Percentiles rank a stretch among this genome's conserved stretches.
These are phyloP conservation scores for Lasioglossum malachurum DNA, from an alignment of 2,888 invertebrate genomes.

Conservation along the genomic window DNA sequence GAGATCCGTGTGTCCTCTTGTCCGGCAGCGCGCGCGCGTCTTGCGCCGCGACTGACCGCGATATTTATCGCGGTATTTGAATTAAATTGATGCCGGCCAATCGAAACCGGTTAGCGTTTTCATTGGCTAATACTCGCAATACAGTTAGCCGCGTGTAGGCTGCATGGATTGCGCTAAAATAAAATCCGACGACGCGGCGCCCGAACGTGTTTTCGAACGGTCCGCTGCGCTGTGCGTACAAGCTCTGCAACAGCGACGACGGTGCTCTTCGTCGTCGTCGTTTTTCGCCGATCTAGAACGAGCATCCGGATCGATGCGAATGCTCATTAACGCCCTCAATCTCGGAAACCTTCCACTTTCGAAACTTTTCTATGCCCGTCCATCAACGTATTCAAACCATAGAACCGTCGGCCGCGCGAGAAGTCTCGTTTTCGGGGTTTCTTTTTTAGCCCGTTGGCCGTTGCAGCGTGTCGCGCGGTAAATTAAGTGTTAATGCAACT, in stretches of 20 bases:
- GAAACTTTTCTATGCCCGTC: conserved; percentile 22
- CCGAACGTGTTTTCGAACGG: neutral
- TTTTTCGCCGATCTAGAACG: neutral
- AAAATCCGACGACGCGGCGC: neutral
- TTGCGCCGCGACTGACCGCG: neutral
- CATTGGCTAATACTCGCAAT: conserved; percentile 39
- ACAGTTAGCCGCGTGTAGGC: conserved; percentile 42
- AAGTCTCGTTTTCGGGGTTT: conserved; percentile 32
- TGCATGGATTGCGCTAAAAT: conserved; percentile 44
- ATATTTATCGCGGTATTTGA: conserved; percentile 42
- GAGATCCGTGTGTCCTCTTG: neutral
- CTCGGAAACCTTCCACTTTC: neutral
- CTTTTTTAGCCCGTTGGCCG: neutral
- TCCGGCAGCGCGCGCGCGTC: neutral
- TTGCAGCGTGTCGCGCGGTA: neutral
- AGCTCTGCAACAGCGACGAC: neutral
- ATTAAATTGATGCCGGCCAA: conserved; percentile 40
- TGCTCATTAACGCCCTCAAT: conserved; percentile 16
- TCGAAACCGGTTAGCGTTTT: conserved; percentile 51
- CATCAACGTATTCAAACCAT: neutral
- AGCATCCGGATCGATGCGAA: neutral
- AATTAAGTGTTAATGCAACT: conserved; percentile 18
- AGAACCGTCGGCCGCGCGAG: neutral
- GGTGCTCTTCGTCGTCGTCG: neutral
- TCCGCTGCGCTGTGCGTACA: neutral